Evolutionary conservation across 1,140 invertebrate genomes (phyloP).

Genomic region (Aleiodes sp.): DNA sequence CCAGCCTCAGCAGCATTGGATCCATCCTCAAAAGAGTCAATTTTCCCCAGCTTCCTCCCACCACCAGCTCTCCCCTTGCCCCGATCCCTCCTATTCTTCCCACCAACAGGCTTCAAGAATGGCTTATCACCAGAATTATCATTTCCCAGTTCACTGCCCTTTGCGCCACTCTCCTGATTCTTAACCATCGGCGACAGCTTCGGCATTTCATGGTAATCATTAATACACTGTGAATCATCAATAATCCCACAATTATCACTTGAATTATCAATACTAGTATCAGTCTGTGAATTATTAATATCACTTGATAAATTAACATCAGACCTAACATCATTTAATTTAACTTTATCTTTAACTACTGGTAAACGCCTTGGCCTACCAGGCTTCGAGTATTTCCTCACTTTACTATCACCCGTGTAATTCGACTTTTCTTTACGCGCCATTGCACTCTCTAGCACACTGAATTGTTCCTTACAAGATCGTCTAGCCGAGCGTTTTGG

Average conservation of each 20-base stretch:
- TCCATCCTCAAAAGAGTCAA: conserved; percentile 54
- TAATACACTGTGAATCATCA: conserved; percentile 42
- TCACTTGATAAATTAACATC: no score
- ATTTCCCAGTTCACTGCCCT: conserved; percentile 38
- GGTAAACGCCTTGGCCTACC: conserved; percentile 56
- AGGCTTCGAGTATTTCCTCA: conserved; percentile 57
- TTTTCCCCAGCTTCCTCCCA: conserved; percentile 52
- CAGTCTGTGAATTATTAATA: conserved; percentile 35
- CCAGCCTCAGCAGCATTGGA: conserved; percentile 40
- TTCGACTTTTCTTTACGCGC: conserved; percentile 66
- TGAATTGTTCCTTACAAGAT: conserved; percentile 61
- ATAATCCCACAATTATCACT: conserved; percentile 37
- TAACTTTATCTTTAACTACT: conserved; percentile 39
- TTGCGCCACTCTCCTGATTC: conserved; percentile 43
- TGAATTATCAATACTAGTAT: conserved; percentile 39
- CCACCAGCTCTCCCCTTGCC: conserved; percentile 40
- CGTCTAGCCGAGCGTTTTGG: conserved; percentile 64
- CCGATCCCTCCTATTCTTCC: conserved; percentile 50
- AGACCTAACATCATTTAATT: no score
- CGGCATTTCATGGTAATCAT: conserved; percentile 62
- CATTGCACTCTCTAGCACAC: conserved; percentile 65
- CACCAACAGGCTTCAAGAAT: conserved; percentile 56
- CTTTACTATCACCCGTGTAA: conserved; percentile 58
- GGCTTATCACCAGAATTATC: conserved; percentile 53
- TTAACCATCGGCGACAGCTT: conserved; percentile 63